Conservation (phyloP, 2,888 invertebrate genomes). For the Drosophila heteroneura region DNA sequence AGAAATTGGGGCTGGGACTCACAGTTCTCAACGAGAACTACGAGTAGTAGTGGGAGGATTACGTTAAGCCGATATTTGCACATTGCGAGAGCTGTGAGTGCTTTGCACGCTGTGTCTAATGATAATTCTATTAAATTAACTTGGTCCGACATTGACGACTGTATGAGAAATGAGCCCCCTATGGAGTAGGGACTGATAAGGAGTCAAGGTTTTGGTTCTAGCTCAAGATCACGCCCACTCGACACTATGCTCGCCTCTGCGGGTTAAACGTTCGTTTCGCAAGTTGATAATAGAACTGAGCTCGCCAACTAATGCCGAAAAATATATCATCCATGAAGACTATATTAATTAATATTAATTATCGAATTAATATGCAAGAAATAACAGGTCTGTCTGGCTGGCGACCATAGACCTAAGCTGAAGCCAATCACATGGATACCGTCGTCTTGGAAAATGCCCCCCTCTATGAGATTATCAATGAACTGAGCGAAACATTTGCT, state of each 20-base stretch:
- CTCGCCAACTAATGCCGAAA: neutral
- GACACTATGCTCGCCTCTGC: slow-evolving; percentile 7
- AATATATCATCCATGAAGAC: neutral
- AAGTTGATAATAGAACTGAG: slow-evolving; percentile 25
- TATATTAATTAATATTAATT: slow-evolving; percentile 11
- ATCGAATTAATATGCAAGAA: neutral
- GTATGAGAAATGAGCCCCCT: slow-evolving; percentile 38
- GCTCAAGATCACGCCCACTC: slow-evolving; percentile 45
- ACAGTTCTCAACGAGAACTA: slow-evolving; percentile 2
- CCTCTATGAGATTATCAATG: slow-evolving; percentile 86
- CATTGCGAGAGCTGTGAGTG: slow-evolving; percentile 46
- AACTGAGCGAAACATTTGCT: slow-evolving; percentile 88
- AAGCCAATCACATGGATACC: slow-evolving; percentile 88
- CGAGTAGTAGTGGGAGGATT: neutral
- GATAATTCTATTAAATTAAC: slow-evolving; percentile 64
- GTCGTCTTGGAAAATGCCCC: slow-evolving; percentile 84
- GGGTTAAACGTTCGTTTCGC: slow-evolving; percentile 16
- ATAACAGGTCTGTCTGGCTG: slow-evolving; percentile 84
- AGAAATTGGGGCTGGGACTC: slow-evolving; percentile 20
- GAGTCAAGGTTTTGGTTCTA: slow-evolving; percentile 53
- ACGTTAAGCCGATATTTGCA: slow-evolving; percentile 34
- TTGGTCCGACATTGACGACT: slow-evolving; percentile 37
- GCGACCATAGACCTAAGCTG: slow-evolving; percentile 88
- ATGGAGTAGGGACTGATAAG: slow-evolving; percentile 46
- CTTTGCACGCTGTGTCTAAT: slow-evolving; percentile 42